phyloP scores from a whole-genome alignment of 2,797 vertebrate species.

The Loriculus beryllinus region DNA sequence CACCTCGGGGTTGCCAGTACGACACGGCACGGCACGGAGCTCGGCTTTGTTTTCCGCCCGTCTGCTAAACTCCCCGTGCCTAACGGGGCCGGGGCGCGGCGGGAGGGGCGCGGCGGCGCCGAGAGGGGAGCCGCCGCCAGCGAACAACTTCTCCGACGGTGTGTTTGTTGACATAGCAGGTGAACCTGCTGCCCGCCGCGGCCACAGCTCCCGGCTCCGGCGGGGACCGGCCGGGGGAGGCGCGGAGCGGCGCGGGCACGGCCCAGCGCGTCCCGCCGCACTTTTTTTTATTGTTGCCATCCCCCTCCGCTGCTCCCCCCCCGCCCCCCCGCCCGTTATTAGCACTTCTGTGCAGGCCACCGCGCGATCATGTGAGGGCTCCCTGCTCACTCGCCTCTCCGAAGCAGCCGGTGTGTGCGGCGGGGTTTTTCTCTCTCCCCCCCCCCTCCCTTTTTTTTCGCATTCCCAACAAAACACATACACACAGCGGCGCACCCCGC shows the following conservation, averaged over 20 bases:
- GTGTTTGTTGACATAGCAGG: slow-evolving; percentile 86
- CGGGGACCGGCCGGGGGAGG: slow-evolving; percentile 68
- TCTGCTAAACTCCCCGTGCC: slow-evolving; percentile 57
- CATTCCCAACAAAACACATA: slow-evolving; percentile 59
- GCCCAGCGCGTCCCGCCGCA: neutral
- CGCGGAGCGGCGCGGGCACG: neutral
- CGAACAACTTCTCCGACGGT: slow-evolving; percentile 75
- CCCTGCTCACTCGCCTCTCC: neutral
- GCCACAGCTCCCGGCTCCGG: slow-evolving; percentile 77
- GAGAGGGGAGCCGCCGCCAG: slow-evolving; percentile 28
- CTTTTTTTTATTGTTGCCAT: slow-evolving; percentile 18
- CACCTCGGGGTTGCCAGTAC: slow-evolving; percentile 60
- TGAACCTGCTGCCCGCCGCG: slow-evolving; percentile 86
- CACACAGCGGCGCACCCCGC: slow-evolving; percentile 1
- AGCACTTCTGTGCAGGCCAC: slow-evolving; percentile 36
- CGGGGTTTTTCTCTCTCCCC: neutral
- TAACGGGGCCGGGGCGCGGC: slow-evolving; percentile 19
- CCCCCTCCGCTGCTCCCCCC: neutral
- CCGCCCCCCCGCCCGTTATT: neutral
- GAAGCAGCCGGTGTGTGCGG: neutral
- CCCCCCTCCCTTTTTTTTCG: neutral
- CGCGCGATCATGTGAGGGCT: slow-evolving; percentile 20
- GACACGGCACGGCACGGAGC: slow-evolving; percentile 49
- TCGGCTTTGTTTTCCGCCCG: slow-evolving; percentile 69
- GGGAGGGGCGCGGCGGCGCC: neutral